Percentiles rank a stretch among this genome's conserved stretches.
Conservation (phyloP, 2,113 vertebrate species). For the Crypturellus undulatus region DNA sequence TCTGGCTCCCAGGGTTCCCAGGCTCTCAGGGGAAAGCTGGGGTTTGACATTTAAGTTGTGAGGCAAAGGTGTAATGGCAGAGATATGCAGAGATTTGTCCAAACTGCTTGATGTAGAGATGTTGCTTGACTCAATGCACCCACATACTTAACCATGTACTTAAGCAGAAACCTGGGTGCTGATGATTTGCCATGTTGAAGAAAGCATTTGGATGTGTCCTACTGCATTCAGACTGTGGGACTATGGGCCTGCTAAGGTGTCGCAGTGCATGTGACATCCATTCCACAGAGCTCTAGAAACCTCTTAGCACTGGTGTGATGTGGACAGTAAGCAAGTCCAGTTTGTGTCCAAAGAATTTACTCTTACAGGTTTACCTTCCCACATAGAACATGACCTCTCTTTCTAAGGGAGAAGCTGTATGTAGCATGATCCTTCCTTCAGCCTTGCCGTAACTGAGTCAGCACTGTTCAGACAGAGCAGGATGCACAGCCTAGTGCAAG, state of each 20-base stretch:
- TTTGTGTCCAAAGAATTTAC: not conserved
- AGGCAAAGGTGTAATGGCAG: not conserved
- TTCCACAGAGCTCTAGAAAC: not conserved
- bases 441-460: not conserved
- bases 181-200: not conserved
- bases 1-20: too few species aligned
- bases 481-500: not conserved
- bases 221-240: not conserved
- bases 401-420: not conserved
- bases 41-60: not conserved
- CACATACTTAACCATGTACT: not conserved
- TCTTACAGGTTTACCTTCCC: not conserved
- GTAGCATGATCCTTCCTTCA: not conserved
- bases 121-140: not conserved
- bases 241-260: not conserved
- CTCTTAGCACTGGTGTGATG: not conserved
- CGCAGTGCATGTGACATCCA: not conserved
- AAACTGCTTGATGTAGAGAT: not conserved
- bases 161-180: not conserved
- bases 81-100: not conserved
- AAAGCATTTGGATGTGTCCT: not conserved
- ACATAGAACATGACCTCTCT: rapidly evolving
- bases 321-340: not conserved
- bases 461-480: not conserved
- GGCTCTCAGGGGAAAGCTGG: not conserved